Evolutionary conservation across 1,140 invertebrate species (phyloP), one percentile per base, ranked within the genome.

Genomic region (Antheraea pernyi): DNA sequence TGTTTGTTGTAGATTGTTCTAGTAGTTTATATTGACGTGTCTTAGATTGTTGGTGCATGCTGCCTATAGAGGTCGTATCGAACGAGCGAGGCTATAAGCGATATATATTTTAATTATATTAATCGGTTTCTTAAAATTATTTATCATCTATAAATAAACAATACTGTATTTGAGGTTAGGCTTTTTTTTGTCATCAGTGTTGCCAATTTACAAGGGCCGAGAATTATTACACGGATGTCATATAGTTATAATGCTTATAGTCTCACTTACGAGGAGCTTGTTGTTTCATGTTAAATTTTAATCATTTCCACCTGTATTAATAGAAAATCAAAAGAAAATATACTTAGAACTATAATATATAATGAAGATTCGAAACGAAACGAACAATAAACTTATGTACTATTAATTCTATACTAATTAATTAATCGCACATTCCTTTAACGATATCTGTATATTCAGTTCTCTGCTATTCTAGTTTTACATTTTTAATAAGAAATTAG

Each of bases 41-140:
- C 84, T 86, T 91, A 91, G 88, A 88, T 87, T 88, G 88, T 89
- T 91, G 81, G 82, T 88, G 82, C 83, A 83, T 86, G 82, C 82
- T 84, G 77, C 81, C 79, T 86, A 73, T 75, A 81, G 78, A 80
- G 62, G 71, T 79, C 79, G 74, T 77, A 42, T 78, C 66, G 36
- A 59, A 69, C 73, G 53, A 70, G 74, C 63, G 77, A 82, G 75
- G 73, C 77, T 76, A 76, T 75, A 79, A 70, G 73, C 16, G 16
- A 13, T 53, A 16, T 53, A 53, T n/a, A 5, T 13, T 48, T 48
- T 48, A 9, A 48, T 48, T 53, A 13, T 53, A 13, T 53, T 6
- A 16, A 53, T 6, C 22, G 13, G 46, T 53, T 53, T 53, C 13
- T 42, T 4, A 11, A 9, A 8, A 42, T 42, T 3, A 42, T 42